Conservation (phyloP, 2,113 vertebrate genomes). For the Pelusios castaneus region DNA sequence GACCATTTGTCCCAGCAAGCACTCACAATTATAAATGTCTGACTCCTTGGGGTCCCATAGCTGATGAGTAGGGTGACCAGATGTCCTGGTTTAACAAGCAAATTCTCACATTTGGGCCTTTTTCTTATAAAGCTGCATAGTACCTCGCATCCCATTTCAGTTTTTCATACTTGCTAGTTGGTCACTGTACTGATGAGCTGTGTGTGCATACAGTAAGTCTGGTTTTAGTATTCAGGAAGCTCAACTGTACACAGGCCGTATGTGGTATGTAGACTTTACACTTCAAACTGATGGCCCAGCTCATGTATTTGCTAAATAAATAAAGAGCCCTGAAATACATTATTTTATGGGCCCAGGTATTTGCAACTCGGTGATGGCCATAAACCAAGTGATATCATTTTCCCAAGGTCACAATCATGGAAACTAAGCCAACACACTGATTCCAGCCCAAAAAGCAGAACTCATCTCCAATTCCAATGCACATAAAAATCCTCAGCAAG, state of each 20-base stretch:
- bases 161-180: too few relatives aligned
- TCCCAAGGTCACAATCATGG: neutral
- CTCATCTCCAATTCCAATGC: neutral
- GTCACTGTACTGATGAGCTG: neutral
- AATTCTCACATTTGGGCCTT: too few relatives aligned
- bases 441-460: neutral
- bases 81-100: too few relatives aligned
- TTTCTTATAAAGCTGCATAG: too few relatives aligned
- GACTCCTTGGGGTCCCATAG: neutral
- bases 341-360: slow-evolving; percentile 35
- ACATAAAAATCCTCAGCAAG: neutral
- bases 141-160: too few relatives aligned
- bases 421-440: slow-evolving; percentile 9
- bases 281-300: neutral
- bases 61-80: too few relatives aligned
- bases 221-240: neutral
- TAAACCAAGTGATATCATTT: neutral
- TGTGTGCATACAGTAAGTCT: neutral
- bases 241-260: neutral
- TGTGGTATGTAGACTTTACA: slow-evolving; percentile 8
- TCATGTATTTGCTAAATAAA: neutral
- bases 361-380: slow-evolving; percentile 35
- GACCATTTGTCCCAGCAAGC: neutral
- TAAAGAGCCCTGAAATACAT: slow-evolving; percentile 16
- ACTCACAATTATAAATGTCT: neutral